These are phyloP conservation scores for Eristalinus sepulchralis DNA, from an alignment of 2,888 invertebrate species.

Conservation along the genomic window DNA sequence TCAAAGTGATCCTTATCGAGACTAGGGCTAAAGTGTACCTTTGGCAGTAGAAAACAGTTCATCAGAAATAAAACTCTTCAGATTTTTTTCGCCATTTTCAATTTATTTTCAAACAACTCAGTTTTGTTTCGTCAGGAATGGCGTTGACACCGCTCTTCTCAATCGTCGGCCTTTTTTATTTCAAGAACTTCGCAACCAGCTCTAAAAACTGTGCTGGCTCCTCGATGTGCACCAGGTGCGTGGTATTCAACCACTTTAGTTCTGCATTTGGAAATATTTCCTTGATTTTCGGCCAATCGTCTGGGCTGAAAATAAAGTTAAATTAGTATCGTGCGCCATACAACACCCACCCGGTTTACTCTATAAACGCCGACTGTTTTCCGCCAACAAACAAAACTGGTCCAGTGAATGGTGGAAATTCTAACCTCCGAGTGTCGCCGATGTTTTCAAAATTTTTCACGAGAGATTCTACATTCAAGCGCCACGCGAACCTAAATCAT, in stretches of 20 bases:
- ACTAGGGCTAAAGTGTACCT: too few species aligned
- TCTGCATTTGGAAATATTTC: conserved; percentile 85
- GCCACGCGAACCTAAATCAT: conserved; percentile 85
- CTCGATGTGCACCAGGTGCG: conserved; percentile 97
- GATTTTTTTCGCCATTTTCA: too few species aligned
- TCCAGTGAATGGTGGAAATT: conserved; percentile 81
- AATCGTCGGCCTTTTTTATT: too few species aligned
- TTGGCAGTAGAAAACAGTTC: too few species aligned
- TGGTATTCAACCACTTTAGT: conserved; percentile 84
- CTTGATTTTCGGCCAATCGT: conserved; percentile 83
- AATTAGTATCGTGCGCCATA: background rate
- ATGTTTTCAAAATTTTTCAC: conserved; percentile 84
- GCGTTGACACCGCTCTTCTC: background rate
- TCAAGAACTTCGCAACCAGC: conserved; percentile 80
- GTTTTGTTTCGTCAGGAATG: background rate
- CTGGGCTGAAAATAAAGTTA: conserved; percentile 77
- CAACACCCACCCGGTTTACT: conserved; percentile 82
- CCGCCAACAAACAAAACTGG: conserved; percentile 93
- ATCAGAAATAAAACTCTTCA: too few species aligned
- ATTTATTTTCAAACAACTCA: background rate
- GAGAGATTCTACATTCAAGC: conserved; percentile 86
- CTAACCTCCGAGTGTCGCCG: conserved; percentile 66
- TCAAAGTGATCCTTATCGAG: too few species aligned
- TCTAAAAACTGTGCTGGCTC: conserved; percentile 85
- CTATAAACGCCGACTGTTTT: conserved; percentile 89